Conservation (phyloP, 2,797 vertebrate genomes). For the Petrocephalus sullivani region DNA sequence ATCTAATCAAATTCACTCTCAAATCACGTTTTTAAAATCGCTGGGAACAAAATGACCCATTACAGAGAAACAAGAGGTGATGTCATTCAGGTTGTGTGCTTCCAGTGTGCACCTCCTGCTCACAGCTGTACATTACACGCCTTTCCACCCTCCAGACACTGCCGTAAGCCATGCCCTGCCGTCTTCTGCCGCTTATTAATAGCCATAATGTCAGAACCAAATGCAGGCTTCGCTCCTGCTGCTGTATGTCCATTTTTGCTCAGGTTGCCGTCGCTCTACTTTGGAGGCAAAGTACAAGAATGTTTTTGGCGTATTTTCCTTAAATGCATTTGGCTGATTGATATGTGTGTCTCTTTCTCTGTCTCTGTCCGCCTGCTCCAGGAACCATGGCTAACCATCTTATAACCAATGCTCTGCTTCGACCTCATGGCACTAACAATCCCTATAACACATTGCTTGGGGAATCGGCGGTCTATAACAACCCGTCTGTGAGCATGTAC, state of each 20-base stretch:
- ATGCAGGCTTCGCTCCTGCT: neutral
- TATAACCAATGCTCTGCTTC: constrained; percentile 99
- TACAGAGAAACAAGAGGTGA: neutral
- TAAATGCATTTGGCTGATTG: constrained; percentile 83
- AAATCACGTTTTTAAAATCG: neutral
- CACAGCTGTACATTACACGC: neutral
- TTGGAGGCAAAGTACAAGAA: constrained; percentile 65
- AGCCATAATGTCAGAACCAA: neutral
- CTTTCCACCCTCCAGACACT: neutral
- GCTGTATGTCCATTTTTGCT: neutral
- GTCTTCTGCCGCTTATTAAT: neutral
- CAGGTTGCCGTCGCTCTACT: neutral
- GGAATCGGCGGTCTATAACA: constrained; percentile 99
- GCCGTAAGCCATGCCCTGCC: neutral
- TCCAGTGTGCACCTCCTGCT: neutral
- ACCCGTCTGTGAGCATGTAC: constrained; percentile 99
- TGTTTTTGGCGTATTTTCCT: constrained; percentile 72
- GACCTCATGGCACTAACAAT: constrained; percentile 99
- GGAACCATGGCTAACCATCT: constrained; percentile 99
- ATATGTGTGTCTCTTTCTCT: constrained; percentile 52
- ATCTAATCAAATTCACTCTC: neutral
- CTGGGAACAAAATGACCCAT: neutral
- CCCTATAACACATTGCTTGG: constrained; percentile 99
- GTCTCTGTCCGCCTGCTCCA: constrained; percentile 78
- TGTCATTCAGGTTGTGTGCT: neutral